Evolutionary conservation across 2,113 vertebrate species (phyloP), one percentile per base, ranked within the genome.

Genomic region (Poeciliopsis retropinna): DNA sequence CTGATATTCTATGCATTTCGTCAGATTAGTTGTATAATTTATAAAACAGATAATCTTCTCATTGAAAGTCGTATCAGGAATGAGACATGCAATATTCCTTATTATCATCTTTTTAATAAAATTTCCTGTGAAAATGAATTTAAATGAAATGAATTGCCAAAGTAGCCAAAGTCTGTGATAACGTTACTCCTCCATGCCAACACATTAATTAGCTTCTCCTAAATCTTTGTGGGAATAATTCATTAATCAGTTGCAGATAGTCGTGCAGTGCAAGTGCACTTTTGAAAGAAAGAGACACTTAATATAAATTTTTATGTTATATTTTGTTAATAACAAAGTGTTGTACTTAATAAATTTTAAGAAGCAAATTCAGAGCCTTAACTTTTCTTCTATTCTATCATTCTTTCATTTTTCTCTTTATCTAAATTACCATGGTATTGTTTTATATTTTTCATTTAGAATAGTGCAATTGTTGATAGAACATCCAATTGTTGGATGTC

Each of bases 1-100:
- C 60, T 64, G 30, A 60, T 75, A 60, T 30, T 78, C 64, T 72
- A 25, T 22, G 30, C 67, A 78, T 67, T 69, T 72, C n/a, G 28
- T 72, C 54, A 69, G 12, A 65, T 67, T 54, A 67, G 77, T 78
- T 60, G 31, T 37, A 37, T 27, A 44, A 32, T 60, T 74, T 37
- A 25, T 60, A 63, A 71, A 30, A 64, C 27, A 9, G 28, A 61
- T 62, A 13, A 68, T 28, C 29, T 63, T 4, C 34, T 65, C 39
- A 4, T 47, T 71, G 61, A 15, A 69, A 61, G 17, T 44, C 8
- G 6, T 57, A 76, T 80, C 34, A 61, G 28, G 19, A 15, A 63
- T 14, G 31, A 44, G 19, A 29, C 31, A 22, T 27, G 31, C 12
- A 66, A 28, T 22, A 73, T 73, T 34, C 14, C 64, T 19, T 25